Evolutionary conservation across 2,888 invertebrate genomes (phyloP), one percentile per base, ranked within the genome.

Genomic region (Eurytoma californica): DNA sequence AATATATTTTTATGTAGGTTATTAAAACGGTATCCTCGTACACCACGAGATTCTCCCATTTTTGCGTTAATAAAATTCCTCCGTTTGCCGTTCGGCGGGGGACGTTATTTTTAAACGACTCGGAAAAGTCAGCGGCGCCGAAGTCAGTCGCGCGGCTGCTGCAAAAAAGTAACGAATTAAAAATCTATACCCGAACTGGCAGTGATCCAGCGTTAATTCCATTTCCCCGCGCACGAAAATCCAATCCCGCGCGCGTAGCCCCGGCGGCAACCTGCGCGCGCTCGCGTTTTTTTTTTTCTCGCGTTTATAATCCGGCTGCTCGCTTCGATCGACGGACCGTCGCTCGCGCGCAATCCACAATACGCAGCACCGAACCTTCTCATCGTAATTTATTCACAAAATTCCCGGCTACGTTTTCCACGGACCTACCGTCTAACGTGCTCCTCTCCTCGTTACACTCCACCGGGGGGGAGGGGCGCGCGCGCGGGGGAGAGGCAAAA

Each of bases 151-250:
- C 3, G 3, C 53, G 7, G 14, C 24, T 24, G 24, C 24, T 24
- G 7, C 3, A n/a, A 13, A 53, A 39, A 63, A 63, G 30, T 12
- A n/a, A 63, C 13, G 39, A 57, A 68, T 68, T 84, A 85, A 85
- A 85, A 85, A 85, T 85, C 85, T 82, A 84, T 85, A 84, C 83
- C 80, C 82, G 79, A 84, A 83, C 83, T 86, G 84, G 84, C 82
- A 60, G 70, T 3, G 51, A 80, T 82, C 84, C 84, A 86, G 67
- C 30, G 65, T 80, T 80, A 83, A 84, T 83, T 84, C 75, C 78
- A 80, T 86, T 85, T 84, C 77, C 79, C 80, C 72, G 66, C 61
- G 61, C 63, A 81, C 55, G 67, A 78, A 81, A 78, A 77, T 67
- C 76, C 73, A 67, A 28, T 67, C 67, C 47, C 18, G 14, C 14